Conservation (phyloP, 2,888 invertebrate species). For the Tenthredo distinguenda region DNA sequence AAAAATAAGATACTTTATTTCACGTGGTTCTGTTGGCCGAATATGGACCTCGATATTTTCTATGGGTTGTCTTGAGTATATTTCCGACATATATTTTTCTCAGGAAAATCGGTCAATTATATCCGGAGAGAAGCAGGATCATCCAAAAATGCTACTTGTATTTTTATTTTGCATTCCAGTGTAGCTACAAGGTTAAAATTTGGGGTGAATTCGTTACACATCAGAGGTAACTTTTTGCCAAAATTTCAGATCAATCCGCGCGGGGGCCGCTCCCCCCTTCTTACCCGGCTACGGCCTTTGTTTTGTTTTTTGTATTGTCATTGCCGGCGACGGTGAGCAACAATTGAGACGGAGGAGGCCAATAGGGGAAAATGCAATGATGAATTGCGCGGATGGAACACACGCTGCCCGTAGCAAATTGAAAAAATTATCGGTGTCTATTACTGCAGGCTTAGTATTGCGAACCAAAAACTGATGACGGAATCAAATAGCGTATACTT, state of each 20-base stretch:
- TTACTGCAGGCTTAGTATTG: no score
- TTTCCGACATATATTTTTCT: constrained; percentile 50
- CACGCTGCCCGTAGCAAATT: no score
- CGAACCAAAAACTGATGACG: no score
- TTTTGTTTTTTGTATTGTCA: no score
- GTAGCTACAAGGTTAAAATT: constrained; percentile 51
- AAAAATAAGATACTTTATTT: constrained; percentile 41
- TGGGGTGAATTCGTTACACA: constrained; percentile 43
- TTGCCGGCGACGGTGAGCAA: no score
- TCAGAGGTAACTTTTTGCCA: constrained; percentile 50
- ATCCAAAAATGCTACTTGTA: constrained; percentile 44
- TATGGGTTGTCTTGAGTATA: constrained; percentile 24
- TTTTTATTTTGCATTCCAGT: constrained; percentile 46
- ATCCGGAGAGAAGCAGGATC: constrained; percentile 44
- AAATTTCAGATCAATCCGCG: constrained; percentile 56
- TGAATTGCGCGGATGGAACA: no score
- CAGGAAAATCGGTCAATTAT: no score
- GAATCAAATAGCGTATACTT: no score
- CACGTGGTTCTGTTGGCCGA: constrained; percentile 24
- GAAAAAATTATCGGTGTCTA: no score
- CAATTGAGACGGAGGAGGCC: no score
- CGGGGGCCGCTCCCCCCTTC: constrained; percentile 59
- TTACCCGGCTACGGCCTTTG: no score
- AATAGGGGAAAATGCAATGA: no score
- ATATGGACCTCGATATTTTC: constrained; percentile 42